These are phyloP conservation scores for Smutsia temminckii DNA, from an alignment of 2,797 vertebrate genomes.

Conservation along the genomic window DNA sequence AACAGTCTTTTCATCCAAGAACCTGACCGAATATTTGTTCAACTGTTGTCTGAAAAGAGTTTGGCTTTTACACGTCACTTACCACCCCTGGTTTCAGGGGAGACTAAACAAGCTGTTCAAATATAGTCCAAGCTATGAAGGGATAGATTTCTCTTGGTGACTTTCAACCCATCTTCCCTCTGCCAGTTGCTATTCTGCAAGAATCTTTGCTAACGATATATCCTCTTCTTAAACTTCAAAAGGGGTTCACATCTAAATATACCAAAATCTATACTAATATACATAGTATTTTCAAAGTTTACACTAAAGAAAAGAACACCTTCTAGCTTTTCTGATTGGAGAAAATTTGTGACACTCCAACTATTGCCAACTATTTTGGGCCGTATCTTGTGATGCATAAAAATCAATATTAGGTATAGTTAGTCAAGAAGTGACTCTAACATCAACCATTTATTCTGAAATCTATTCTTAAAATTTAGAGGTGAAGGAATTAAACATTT, in stretches of 20 bases:
- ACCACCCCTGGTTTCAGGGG: conserved; percentile 33
- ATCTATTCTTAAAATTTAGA: neutral
- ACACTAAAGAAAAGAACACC: neutral
- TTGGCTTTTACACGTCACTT: conserved; percentile 46
- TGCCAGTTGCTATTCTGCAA: neutral
- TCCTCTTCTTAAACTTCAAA: conserved; percentile 22
- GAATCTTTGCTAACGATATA: neutral
- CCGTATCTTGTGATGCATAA: neutral
- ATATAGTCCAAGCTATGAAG: neutral
- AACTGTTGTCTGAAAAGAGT: conserved; percentile 37
- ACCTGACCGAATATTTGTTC: conserved; percentile 57
- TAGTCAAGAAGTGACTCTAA: neutral
- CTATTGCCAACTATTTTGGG: neutral
- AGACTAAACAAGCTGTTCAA: conserved; percentile 27
- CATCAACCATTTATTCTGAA: neutral
- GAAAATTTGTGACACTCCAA: neutral
- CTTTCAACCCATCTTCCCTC: neutral
- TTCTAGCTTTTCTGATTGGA: neutral
- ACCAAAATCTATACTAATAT: neutral
- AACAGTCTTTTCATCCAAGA: conserved; percentile 68
- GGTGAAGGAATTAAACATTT: neutral
- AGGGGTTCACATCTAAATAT: neutral
- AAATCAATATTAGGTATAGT: neutral
- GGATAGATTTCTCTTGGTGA: neutral
- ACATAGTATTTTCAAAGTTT: neutral